phyloP scores from a whole-genome alignment of 2,888 invertebrate species.

The Eupithecia vulgata region DNA sequence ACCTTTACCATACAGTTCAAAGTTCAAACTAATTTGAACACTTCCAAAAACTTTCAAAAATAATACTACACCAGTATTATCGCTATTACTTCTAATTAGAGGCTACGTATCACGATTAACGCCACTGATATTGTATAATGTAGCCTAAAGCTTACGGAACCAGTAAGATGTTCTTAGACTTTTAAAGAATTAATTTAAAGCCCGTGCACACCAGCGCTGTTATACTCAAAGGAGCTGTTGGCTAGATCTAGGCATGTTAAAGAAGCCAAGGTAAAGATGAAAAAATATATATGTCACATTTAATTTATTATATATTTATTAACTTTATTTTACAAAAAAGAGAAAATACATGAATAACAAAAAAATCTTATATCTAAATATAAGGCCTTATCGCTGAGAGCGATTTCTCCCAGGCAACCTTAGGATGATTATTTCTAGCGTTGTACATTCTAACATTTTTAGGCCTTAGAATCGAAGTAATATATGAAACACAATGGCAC shows the following conservation, averaged over 20 bases:
- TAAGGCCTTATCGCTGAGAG: too few relatives aligned
- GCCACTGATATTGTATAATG: constrained; percentile 27
- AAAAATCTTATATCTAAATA: too few relatives aligned
- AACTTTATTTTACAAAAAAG: too few relatives aligned
- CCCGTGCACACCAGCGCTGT: neutral
- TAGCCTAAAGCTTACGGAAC: constrained; percentile 28
- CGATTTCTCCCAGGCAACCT: too few relatives aligned
- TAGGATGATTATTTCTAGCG: too few relatives aligned
- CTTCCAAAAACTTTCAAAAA: constrained; percentile 11
- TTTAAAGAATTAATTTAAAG: neutral
- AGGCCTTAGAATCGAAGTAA: too few relatives aligned
- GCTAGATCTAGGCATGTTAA: neutral
- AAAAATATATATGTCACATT: too few relatives aligned
- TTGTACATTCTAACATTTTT: too few relatives aligned
- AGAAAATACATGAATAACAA: too few relatives aligned
- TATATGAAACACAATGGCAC: too few relatives aligned
- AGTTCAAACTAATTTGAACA: constrained; percentile 25
- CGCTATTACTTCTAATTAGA: constrained; percentile 20
- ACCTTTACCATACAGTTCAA: constrained; percentile 24
- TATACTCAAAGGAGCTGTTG: neutral
- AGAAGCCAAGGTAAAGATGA: too few relatives aligned
- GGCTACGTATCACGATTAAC: constrained; percentile 20
- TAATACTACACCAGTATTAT: constrained; percentile 30
- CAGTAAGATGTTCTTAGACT: neutral
- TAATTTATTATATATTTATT: too few relatives aligned